Percentiles rank a stretch among this genome's conserved stretches.
Conservation (phyloP, 2,888 invertebrate species). For the Protophormia terraenovae region DNA sequence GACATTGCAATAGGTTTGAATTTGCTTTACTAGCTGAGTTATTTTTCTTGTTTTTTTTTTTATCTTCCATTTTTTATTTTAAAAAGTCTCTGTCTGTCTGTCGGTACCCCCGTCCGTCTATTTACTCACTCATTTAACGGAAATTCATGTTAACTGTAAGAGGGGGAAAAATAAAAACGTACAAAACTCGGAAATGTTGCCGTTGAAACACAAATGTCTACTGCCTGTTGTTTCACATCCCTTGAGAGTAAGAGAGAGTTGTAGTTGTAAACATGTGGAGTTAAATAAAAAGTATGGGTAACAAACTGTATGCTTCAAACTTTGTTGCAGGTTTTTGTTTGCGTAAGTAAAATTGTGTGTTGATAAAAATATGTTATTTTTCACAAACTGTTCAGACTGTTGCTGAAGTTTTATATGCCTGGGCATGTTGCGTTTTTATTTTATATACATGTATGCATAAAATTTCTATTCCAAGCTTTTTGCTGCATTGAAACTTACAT, state of each 20-base stretch:
- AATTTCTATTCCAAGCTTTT: conserved; percentile 5
- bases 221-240: conserved; percentile 69
- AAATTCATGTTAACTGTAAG: conserved; percentile 73
- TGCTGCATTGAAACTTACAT: conserved; percentile 1
- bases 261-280: conserved; percentile 52
- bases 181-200: conserved; percentile 79
- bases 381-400: conserved; percentile 63
- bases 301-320: conserved; percentile 73
- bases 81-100: conserved; percentile 22
- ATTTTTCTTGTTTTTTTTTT: not conserved
- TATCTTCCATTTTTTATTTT: conserved; percentile 44
- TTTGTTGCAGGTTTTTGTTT: conserved; percentile 69
- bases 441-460: not conserved
- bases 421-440: conserved; percentile 48
- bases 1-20: conserved; percentile 27
- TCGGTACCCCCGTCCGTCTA: conserved; percentile 37
- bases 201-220: conserved; percentile 79
- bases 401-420: conserved; percentile 64
- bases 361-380: not conserved
- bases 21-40: conserved; percentile 9
- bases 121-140: conserved; percentile 69
- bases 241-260: conserved; percentile 25
- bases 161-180: conserved; percentile 46
- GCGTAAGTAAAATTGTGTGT: not conserved
- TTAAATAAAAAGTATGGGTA: conserved; percentile 27